Evolutionary conservation across 2,888 invertebrate species (phyloP).

Genomic region (Andrena bicolor): DNA sequence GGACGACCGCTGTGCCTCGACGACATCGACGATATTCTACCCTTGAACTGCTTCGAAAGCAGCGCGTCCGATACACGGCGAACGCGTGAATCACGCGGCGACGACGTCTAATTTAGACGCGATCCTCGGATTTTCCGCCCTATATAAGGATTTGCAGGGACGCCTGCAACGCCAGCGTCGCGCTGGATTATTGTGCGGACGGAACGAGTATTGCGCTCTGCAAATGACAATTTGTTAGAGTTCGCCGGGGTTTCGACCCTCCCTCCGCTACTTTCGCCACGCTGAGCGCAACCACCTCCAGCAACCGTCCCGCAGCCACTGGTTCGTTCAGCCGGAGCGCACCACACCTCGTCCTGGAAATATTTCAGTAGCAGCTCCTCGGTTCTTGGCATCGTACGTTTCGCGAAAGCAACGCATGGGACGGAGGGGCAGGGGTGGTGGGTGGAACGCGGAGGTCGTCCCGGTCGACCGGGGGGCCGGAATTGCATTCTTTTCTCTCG

Average conservation of each 20-base stretch:
- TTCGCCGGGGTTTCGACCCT: conserved; percentile 50
- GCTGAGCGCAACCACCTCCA: conserved; percentile 30
- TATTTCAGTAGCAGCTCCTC: conserved; percentile 69
- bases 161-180: conserved; percentile 56
- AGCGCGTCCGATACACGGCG: neutral
- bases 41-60: neutral
- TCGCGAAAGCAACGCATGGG: conserved; percentile 43
- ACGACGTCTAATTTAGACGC: conserved; percentile 67
- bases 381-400: conserved; percentile 68
- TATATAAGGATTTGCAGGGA: conserved; percentile 65
- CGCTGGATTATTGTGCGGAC: conserved; percentile 71
- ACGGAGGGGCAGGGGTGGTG: neutral
- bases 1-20: too few relatives aligned
- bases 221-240: conserved; percentile 75
- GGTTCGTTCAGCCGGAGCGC: conserved; percentile 31
- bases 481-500: conserved; percentile 66
- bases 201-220: conserved; percentile 73
- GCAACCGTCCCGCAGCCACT: neutral
- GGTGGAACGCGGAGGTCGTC: conserved; percentile 11
- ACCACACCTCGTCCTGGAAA: conserved; percentile 61
- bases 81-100: conserved; percentile 9
- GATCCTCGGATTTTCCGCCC: conserved; percentile 62
- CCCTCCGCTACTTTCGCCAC: conserved; percentile 28
- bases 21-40: neutral
- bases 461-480: too few relatives aligned